Evolutionary conservation across 2,888 invertebrate species (phyloP), one percentile per base, ranked within the genome.

Genomic region (Hemicrepidius hirtus): DNA sequence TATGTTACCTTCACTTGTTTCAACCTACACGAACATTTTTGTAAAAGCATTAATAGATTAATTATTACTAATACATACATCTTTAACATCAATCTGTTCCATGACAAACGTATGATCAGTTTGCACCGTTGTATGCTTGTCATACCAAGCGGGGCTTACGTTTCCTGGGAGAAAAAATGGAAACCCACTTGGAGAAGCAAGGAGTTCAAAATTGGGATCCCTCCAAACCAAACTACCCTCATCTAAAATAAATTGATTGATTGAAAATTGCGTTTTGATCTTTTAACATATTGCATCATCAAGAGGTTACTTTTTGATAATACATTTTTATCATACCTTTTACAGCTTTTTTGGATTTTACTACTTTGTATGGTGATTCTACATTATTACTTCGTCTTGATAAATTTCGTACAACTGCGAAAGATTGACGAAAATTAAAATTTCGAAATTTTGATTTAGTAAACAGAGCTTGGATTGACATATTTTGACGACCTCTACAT

Each of bases 111-210:
- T 49, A 75, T 83, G 80, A 37, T 84, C 82, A 41, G 83, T 82
- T 65, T 84, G 87, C 5, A 87, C 86, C 1, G 91, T 91, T 0
- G 91, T 90, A 28, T 89, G 87, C 10, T 88, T 88, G 77, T 92
- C 90, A 74, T 91, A 89, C 92, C 92, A 92, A 0, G 92, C 92
- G 13, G 92, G 90, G 0, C 93, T 93, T 0, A 92, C 87, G 73
- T 91, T 89, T 66, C 93, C 93, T 18, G 92, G 92, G 74, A 94
- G 86, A 79, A 91, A 92, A 81, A 94, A 91, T 35, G 93, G 88
- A 82, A 91, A 91, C 24, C 92, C 92, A 66, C 88, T 87, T 0
- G 90, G 90, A 3, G 86, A 83, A 10, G 91, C 90, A 16, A 93
- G 85, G 24, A 93, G 82, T 80, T 93, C 93, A 89, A 92, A 91